Base-by-base conservation (phyloP, 1,140 invertebrate genomes). In the Mya arenaria region DNA sequence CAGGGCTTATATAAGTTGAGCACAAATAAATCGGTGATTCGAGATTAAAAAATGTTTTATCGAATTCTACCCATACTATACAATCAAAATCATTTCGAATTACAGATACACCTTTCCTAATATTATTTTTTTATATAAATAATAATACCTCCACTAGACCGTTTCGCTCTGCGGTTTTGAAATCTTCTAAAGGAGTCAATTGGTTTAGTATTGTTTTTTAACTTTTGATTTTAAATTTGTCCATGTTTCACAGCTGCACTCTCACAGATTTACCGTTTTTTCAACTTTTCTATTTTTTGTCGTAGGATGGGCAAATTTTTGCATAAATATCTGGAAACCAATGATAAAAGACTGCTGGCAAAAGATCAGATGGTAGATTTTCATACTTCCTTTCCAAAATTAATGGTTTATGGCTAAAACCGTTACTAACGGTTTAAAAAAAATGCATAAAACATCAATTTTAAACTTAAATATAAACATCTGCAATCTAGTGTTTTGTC, bases 231-330 rank as follows among this genome's bases (percentile, higher is more conserved):
- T 62, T 30, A 28, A 62, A 62, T 60, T 37, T 4, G 71, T 74
- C 71, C 71, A 74, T 23, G 71, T 60, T 62, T 60, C 56, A 36
- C n/a, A n/a, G n/a, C n/a, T n/a, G n/a, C n/a, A n/a, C n/a, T n/a
- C n/a, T n/a, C n/a, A n/a, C n/a, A n/a, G n/a, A n/a, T n/a, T n/a
- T n/a, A n/a, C n/a, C n/a, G n/a, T n/a, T n/a, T n/a, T n/a, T n/a
- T n/a, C n/a, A n/a, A n/a, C n/a, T n/a, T n/a, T n/a, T n/a, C n/a
- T n/a, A n/a, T n/a, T n/a, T n/a, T n/a, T n/a, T n/a, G n/a, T n/a
- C n/a, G n/a, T n/a, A n/a, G n/a, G n/a, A n/a, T n/a, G n/a, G n/a
- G n/a, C n/a, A n/a, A n/a, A n/a, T n/a, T n/a, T n/a, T n/a, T n/a
- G n/a, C n/a, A n/a, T n/a, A n/a, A n/a, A n/a, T n/a, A n/a, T n/a